phyloP scores from a whole-genome alignment of 2,113 vertebrate genomes.

The Saguinus imperator region DNA sequence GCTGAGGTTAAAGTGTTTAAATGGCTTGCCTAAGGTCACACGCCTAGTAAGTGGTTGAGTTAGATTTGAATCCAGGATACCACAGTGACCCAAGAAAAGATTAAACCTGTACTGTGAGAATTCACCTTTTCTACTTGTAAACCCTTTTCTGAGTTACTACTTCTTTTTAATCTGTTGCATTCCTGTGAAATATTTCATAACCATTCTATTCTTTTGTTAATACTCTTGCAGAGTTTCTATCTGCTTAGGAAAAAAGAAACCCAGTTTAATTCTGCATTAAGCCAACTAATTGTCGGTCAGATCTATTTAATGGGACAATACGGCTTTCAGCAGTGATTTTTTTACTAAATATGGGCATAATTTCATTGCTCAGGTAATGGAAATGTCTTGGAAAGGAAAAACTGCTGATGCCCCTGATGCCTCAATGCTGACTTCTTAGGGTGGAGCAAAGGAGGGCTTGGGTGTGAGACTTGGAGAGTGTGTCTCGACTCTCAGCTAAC shows the following conservation, averaged over 20 bases:
- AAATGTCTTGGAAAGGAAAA: conserved; percentile 42
- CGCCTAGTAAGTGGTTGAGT: neutral
- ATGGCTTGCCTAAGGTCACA: neutral
- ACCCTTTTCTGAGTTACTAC: neutral
- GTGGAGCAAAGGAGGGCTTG: conserved; percentile 62
- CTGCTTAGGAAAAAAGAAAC: neutral
- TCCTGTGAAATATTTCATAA: neutral
- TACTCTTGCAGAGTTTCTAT: neutral
- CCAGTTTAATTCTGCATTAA: neutral
- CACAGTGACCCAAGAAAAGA: neutral
- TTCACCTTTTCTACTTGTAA: neutral
- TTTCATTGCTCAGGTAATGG: conserved; percentile 4
- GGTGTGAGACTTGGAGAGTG: conserved; percentile 51
- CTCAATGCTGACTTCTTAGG: conserved; percentile 55
- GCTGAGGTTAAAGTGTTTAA: neutral
- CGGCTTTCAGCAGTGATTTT: neutral
- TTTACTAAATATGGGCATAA: neutral
- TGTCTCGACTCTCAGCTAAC: conserved; percentile 24
- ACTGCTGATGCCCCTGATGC: conserved; percentile 58
- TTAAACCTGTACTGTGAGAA: neutral
- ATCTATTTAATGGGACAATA: neutral
- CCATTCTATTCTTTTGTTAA: neutral
- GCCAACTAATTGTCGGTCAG: neutral
- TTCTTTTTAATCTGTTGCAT: neutral
- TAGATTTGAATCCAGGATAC: neutral